Percentiles rank a stretch among this genome's conserved stretches.
Evolutionary conservation across 2,888 invertebrate species (phyloP).

Genomic region (Fabriciana adippe): DNA sequence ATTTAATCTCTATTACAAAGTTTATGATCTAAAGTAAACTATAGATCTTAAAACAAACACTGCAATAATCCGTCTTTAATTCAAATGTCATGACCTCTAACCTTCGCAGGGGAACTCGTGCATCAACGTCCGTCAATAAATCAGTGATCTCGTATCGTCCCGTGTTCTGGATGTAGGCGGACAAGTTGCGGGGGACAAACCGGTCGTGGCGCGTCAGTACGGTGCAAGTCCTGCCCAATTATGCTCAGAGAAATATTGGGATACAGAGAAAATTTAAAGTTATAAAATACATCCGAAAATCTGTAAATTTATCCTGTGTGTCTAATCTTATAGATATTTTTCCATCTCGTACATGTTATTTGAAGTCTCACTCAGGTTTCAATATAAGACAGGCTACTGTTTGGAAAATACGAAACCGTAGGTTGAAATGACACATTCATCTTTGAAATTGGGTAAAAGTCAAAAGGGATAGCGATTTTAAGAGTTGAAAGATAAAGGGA

Average conservation of each 20-base stretch:
- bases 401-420: slow-evolving; percentile 9
- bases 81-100: slow-evolving; percentile 27
- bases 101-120: slow-evolving; percentile 35
- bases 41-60: slow-evolving; percentile 1
- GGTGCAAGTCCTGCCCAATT: slow-evolving; percentile 21
- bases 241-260: slow-evolving; percentile 16
- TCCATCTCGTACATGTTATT: too few species aligned
- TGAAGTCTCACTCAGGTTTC: slow-evolving; percentile 1
- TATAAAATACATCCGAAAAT: too few species aligned
- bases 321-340: too few species aligned
- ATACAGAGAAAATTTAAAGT: neutral
- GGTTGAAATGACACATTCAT: slow-evolving; percentile 11
- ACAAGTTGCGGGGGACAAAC: slow-evolving; percentile 50
- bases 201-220: slow-evolving; percentile 47
- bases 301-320: too few species aligned
- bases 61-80: slow-evolving; percentile 7
- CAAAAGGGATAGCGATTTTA: neutral
- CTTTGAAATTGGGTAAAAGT: neutral
- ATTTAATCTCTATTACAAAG: too few species aligned
- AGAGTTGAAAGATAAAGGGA: neutral
- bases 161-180: slow-evolving; percentile 50
- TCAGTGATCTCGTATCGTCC: slow-evolving; percentile 43
- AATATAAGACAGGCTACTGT: neutral
- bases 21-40: neutral
- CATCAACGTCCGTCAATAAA: slow-evolving; percentile 38